A percentile compares a stretch with the other conserved stretches of the same genome.
Evolutionary conservation across 2,113 vertebrate genomes (phyloP).

Genomic region (Henicopernis longicauda): DNA sequence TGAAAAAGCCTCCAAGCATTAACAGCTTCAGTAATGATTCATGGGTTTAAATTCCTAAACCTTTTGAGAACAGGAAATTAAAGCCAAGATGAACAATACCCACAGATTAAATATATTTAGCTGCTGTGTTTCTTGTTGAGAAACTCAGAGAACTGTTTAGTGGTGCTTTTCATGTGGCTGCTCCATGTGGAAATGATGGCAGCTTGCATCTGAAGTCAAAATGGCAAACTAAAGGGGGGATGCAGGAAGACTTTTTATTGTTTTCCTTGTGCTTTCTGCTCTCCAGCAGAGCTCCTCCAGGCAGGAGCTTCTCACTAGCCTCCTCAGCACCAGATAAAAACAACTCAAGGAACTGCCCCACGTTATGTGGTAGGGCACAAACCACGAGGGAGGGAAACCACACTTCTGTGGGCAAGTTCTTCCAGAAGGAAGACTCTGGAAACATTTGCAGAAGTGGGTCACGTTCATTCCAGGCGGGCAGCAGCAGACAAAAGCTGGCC

Average conservation of each 20-base stretch:
- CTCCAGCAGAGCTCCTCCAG: not conserved
- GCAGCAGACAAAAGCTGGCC: not conserved
- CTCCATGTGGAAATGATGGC: constrained; percentile 10
- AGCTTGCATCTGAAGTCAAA: not conserved
- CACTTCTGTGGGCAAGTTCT: not conserved
- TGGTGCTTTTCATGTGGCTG: constrained; percentile 55
- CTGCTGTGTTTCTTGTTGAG: constrained; percentile 40
- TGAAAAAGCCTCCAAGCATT: constrained; percentile 43
- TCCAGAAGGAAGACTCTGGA: not conserved
- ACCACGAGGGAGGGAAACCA: not conserved
- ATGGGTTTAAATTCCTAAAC: constrained; percentile 60
- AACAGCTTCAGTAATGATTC: constrained; percentile 55
- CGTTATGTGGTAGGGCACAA: not conserved
- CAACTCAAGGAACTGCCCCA: not conserved
- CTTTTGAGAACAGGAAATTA: constrained; percentile 64
- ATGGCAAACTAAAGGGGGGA: not conserved
- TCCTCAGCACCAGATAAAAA: not conserved
- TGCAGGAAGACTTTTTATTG: constrained; percentile 3
- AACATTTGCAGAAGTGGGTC: not conserved
- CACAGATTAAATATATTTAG: constrained; percentile 62
- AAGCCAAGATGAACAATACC: constrained; percentile 66
- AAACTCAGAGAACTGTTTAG: constrained; percentile 7
- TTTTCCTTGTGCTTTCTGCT: constrained; percentile 11
- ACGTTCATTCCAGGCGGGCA: not conserved
- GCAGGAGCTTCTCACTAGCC: not conserved